A percentile compares a stretch with the other conserved stretches of the same genome.
Conservation (phyloP, 2,888 invertebrate genomes). For the Branchinecta sandiegonensis region DNA sequence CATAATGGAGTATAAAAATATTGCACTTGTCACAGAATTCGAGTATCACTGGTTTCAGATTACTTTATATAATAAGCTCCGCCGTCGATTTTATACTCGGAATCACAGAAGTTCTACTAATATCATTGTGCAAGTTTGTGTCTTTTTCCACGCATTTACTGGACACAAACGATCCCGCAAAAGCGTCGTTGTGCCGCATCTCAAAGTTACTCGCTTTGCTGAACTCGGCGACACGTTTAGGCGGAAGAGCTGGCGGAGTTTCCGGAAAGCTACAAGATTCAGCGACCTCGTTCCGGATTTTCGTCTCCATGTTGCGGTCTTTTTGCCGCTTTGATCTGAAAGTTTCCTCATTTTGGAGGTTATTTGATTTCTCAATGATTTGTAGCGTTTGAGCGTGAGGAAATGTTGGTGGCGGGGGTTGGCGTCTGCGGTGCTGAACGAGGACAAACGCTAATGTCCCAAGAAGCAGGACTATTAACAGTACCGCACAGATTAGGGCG, state of each 20-base stretch:
- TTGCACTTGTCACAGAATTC: not conserved
- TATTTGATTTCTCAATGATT: no score
- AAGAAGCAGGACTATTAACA: no score
- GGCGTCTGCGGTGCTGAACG: no score
- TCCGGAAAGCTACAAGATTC: not conserved
- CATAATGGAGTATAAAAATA: no score
- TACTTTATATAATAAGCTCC: constrained; percentile 5
- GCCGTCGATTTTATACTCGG: not conserved
- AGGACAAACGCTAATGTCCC: no score
- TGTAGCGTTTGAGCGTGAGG: no score
- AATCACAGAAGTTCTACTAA: constrained; percentile 10
- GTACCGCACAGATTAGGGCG: no score
- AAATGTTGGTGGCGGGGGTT: no score
- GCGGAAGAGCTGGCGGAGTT: not conserved
- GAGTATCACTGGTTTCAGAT: constrained; percentile 11
- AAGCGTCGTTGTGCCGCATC: not conserved
- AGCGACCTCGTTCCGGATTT: not conserved
- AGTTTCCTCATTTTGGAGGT: no score
- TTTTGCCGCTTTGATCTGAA: no score
- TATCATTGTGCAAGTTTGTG: constrained; percentile 1
- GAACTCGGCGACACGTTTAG: not conserved
- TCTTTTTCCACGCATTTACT: not conserved
- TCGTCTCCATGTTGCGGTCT: no score
- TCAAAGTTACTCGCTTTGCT: constrained; percentile 12
- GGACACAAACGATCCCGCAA: not conserved